phyloP scores from a whole-genome alignment of 2,113 vertebrate species.

The Chinchilla lanigera region DNA sequence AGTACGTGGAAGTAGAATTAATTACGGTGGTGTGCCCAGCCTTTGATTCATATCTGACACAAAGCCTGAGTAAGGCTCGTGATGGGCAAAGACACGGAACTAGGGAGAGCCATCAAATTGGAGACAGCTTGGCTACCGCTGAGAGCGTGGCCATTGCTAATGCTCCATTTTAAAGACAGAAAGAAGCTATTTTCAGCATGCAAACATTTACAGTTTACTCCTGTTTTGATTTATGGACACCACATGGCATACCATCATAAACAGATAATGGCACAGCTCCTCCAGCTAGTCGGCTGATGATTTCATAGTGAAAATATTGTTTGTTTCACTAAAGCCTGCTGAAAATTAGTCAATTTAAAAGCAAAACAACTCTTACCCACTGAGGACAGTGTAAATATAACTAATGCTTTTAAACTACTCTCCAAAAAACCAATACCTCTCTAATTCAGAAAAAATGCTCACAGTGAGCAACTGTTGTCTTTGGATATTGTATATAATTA shows the following conservation, averaged over 20 bases:
- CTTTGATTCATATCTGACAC: background rate
- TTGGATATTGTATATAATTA: background rate
- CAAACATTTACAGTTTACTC: conserved; percentile 1
- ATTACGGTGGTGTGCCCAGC: background rate
- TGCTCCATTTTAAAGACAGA: background rate
- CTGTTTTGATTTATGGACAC: conserved; percentile 35
- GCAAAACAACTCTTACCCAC: conserved; percentile 1
- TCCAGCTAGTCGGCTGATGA: conserved; percentile 33
- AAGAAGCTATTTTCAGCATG: conserved; percentile 28
- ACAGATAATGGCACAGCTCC: background rate
- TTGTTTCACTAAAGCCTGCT: conserved; percentile 69
- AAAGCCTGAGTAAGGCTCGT: background rate
- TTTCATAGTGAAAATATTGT: conserved; percentile 66
- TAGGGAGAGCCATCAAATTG: background rate
- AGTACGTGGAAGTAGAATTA: background rate
- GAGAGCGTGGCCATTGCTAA: background rate
- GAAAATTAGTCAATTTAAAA: conserved; percentile 66
- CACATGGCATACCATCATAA: conserved; percentile 22
- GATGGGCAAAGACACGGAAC: background rate
- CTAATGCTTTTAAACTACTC: conserved; percentile 31
- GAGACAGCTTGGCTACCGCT: background rate
- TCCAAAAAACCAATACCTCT: background rate
- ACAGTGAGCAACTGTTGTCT: background rate
- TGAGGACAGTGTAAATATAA: conserved; percentile 25
- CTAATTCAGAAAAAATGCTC: conserved; percentile 44